Evolutionary conservation across 2,113 vertebrate genomes (phyloP), one percentile per base, ranked within the genome.

Genomic region (Cochlearius cochlearius): DNA sequence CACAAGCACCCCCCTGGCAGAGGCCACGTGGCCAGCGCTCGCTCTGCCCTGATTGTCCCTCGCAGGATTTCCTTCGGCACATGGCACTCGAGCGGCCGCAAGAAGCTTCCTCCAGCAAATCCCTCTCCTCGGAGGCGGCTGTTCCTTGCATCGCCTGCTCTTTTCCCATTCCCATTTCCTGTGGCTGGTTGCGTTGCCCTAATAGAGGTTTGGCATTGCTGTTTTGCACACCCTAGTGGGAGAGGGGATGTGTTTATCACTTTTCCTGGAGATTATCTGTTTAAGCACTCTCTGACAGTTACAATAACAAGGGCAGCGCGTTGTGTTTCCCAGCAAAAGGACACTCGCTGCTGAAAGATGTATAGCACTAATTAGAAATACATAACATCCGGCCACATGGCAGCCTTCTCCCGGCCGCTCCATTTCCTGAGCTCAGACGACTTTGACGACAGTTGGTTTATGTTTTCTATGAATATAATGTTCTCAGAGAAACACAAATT

Each of bases 371-470:
- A 99, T 99, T 99, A 99, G 99, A 99, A 99, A 99, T 99, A 99
- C 99, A 99, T 99, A 99, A 99, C 99, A 99, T 99, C 99, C 99
- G 99, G 99, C 99, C 99, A 99, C 99, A 99, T 99, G 99, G 99
- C 99, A 97, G 98, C 99, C 99, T 99, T 99, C 99, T 99, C 99
- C 99, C 98, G 98, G 98, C 98, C 99, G 98, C 98, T 98, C 98
- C 98, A 98, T 99, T 99, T 99, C 99, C 99, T 99, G 99, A 99
- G 99, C 99, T 98, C 98, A 98, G 98, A 98, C 98, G 98, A 98
- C 98, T 98, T 99, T 99, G 99, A 99, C 98, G 98, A 99, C 99
- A 99, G 99, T 99, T 98, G 99, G 98, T 99, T 98, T 98, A 97
- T 98, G 98, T 99, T 98, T 98, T 98, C 98, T 99, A 98, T 98